Evolutionary conservation across 1,140 invertebrate species (phyloP).

Genomic region (Cydia splendana): DNA sequence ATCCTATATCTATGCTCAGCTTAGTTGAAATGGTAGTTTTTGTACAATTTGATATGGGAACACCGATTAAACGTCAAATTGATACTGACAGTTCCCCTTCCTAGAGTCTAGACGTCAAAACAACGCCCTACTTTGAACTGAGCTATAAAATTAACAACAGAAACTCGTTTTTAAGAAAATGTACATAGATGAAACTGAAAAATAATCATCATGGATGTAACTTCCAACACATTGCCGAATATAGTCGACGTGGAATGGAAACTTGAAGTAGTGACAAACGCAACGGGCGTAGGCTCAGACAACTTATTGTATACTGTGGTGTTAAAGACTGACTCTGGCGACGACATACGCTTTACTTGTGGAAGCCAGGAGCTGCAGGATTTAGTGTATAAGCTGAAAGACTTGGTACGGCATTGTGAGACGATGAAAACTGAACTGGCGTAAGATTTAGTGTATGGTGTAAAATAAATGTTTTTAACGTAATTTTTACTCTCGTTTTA

Average conservation of each 20-base stretch:
- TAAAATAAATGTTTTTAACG: slow-evolving; percentile 6
- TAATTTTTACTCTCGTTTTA: background rate
- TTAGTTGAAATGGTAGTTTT: background rate
- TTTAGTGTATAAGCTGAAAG: slow-evolving; percentile 84
- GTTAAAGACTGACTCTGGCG: slow-evolving; percentile 71
- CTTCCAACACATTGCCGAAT: slow-evolving; percentile 72
- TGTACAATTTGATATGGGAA: background rate
- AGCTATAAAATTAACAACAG: background rate
- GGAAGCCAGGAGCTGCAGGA: slow-evolving; percentile 84
- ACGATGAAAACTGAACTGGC: slow-evolving; percentile 70
- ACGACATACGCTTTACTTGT: slow-evolving; percentile 81
- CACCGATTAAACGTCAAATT: background rate
- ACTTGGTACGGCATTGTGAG: slow-evolving; percentile 82
- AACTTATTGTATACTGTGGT: slow-evolving; percentile 72
- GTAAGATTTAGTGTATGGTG: slow-evolving; percentile 35
- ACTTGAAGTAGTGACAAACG: slow-evolving; percentile 79
- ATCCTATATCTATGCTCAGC: background rate
- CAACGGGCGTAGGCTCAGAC: slow-evolving; percentile 66
- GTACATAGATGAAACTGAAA: background rate
- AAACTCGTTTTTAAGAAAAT: background rate
- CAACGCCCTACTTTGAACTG: background rate
- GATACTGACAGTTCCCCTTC: background rate
- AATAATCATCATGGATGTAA: background rate
- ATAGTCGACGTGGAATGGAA: slow-evolving; percentile 85
- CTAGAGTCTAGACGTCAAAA: background rate